phyloP scores from a whole-genome alignment of 1,140 invertebrate species.

The Drosophila jambulina region DNA sequence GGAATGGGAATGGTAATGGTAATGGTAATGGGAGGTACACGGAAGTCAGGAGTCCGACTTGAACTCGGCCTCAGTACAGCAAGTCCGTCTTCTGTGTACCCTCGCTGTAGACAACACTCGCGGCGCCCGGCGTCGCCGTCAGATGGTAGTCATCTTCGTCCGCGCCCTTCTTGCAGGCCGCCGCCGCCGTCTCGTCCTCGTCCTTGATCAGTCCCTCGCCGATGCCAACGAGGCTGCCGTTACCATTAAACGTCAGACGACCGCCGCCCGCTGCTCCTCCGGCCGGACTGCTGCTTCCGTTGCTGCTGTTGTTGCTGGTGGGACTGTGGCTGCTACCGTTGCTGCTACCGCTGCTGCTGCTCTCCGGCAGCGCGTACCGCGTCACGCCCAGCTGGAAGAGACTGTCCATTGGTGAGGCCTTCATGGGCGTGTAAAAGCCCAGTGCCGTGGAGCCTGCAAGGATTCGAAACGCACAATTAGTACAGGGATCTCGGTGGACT shows the following conservation, averaged over 20 bases:
- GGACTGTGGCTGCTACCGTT: slow-evolving; percentile 43
- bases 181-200: neutral
- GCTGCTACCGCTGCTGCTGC: slow-evolving; percentile 54
- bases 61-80: slow-evolving; percentile 86
- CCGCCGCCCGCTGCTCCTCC: slow-evolving; percentile 14
- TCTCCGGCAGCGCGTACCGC: slow-evolving; percentile 71
- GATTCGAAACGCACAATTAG: neutral
- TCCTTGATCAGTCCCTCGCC: slow-evolving; percentile 67
- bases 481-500: neutral
- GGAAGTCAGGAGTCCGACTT: slow-evolving; percentile 35
- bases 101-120: slow-evolving; percentile 88
- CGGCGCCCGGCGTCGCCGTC: slow-evolving; percentile 85
- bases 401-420: slow-evolving; percentile 86
- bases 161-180: slow-evolving; percentile 35
- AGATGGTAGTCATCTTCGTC: slow-evolving; percentile 86
- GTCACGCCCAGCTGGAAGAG: slow-evolving; percentile 89
- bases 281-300: slow-evolving; percentile 45
- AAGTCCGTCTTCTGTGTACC: slow-evolving; percentile 87
- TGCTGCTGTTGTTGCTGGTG: slow-evolving; percentile 56
- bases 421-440: slow-evolving; percentile 88
- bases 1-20: slow-evolving; percentile 6
- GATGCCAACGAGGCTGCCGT: slow-evolving; percentile 61
- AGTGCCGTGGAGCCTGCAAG: slow-evolving; percentile 84
- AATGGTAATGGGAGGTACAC: neutral
- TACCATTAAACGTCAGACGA: slow-evolving; percentile 44